A percentile compares a stretch with the other conserved stretches of the same genome.
Conservation (phyloP, 2,113 vertebrate genomes). For the Kryptolebias marmoratus region DNA sequence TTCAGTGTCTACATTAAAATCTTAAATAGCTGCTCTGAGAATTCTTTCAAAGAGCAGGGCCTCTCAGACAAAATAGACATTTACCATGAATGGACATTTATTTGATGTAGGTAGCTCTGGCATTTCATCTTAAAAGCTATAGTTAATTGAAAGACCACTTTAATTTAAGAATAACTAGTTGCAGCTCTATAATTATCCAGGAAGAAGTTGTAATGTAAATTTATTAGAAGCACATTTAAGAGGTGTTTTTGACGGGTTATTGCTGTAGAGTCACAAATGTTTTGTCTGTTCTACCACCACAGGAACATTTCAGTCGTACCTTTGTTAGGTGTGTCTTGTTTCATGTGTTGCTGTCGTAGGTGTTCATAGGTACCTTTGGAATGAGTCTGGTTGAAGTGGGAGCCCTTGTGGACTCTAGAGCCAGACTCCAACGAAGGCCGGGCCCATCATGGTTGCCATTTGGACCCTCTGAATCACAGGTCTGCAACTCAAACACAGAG, state of each 20-base stretch:
- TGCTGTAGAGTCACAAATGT: slow-evolving; percentile 3
- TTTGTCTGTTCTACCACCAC: slow-evolving; percentile 6
- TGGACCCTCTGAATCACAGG: slow-evolving; percentile 75
- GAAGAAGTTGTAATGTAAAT: neutral
- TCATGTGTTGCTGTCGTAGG: slow-evolving; percentile 3
- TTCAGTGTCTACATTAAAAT: neutral
- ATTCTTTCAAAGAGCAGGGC: neutral
- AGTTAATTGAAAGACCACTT: neutral
- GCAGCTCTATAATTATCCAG: neutral
- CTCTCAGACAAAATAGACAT: neutral
- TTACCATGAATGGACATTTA: neutral
- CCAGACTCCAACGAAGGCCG: slow-evolving; percentile 78
- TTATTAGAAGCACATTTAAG: neutral
- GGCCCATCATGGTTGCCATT: slow-evolving; percentile 81
- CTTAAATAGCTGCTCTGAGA: neutral
- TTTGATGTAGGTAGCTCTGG: neutral
- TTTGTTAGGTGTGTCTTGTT: neutral
- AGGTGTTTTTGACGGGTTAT: neutral
- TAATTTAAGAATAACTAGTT: neutral
- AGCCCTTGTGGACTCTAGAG: slow-evolving; percentile 82
- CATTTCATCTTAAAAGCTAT: neutral
- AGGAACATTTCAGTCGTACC: neutral
- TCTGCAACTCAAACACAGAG: slow-evolving; percentile 64
- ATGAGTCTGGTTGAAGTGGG: slow-evolving; percentile 83
- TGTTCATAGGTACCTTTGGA: slow-evolving; percentile 78